A percentile compares a stretch with the other conserved stretches of the same genome.
Evolutionary conservation across 2,888 invertebrate species (phyloP).

Genomic region (Protonemura montana): DNA sequence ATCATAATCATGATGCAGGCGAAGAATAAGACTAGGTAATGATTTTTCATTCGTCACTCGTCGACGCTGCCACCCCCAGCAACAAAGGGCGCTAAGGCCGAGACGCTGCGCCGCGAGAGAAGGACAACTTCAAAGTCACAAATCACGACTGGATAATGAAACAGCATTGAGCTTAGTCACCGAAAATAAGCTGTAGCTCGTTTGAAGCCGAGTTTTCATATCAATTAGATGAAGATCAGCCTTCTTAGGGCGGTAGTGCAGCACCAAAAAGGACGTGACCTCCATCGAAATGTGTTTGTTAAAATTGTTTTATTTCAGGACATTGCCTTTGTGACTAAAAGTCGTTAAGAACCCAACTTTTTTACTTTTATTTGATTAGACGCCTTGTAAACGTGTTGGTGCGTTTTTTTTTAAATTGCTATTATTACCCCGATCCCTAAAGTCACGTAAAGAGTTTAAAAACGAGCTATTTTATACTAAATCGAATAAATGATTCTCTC

Average conservation of each 20-base stretch:
- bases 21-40: neutral
- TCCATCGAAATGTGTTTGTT: neutral
- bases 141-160: neutral
- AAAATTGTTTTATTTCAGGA: neutral
- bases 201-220: neutral
- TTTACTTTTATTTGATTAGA: neutral
- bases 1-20: too few relatives aligned
- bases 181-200: neutral
- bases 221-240: neutral
- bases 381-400: neutral
- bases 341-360: neutral
- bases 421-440: too few relatives aligned
- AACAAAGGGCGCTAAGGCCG: slow-evolving; percentile 16
- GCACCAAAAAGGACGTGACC: neutral
- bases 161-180: slow-evolving; percentile 5
- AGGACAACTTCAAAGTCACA: slow-evolving; percentile 7
- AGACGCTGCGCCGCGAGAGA: neutral
- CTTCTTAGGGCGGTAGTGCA: neutral
- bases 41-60: slow-evolving; percentile 20
- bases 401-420: too few relatives aligned
- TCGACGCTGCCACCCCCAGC: neutral
- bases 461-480: too few relatives aligned
- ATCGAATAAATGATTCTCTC: too few relatives aligned
- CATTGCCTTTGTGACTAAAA: neutral
- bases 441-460: too few relatives aligned